Base-by-base conservation (phyloP, 1,140 invertebrate species). In the Araneus ventricosus region DNA sequence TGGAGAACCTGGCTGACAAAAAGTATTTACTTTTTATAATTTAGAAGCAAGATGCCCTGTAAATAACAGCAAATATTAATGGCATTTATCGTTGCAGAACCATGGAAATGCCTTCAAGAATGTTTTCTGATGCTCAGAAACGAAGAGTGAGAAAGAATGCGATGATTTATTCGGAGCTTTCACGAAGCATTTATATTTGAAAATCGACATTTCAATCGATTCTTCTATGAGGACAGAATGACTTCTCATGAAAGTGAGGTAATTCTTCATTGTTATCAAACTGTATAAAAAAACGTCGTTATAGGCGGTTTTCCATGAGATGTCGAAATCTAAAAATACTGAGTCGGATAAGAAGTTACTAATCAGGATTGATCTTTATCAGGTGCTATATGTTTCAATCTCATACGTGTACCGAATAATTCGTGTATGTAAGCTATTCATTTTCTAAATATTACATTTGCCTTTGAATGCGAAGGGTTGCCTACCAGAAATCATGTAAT, bases 381-480 rank as follows among this genome's bases (percentile, higher is more conserved):
- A 37, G 30, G 34, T 22, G 14, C 4, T 34, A 17, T 34, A 37
- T 20, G 70, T 37, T 75, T 75, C 34, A 10, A 34, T 52, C n/a
- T 24, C n/a, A 0, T 52, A 45, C n/a, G 2, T 4, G 4, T 84
- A 17, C 41, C n/a, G 8, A 52, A 34, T 5, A 84, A 45, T 84
- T 27, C 27, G 17, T 10, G 3, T 17, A 80, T 30, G 70, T 90
- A 90, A 90, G 70, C 80, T 75, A 20, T 88, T 88, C 2, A 70
- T 30, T 90, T 59, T 57, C 34, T 39, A 14, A 45, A 52, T 14
- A 30, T 34, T 4, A 14, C 24, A 22, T 59, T 59, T 90, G 57
- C 17, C 30, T 90, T 75, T 70, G 57, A 90, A 59, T 90, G 88
- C 70, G 88, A 90, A 90, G 88, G 88, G 88, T 90, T 90, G 88